These are phyloP conservation scores for Paratilapia polleni DNA, from an alignment of 2,113 vertebrate genomes.

Conservation along the genomic window DNA sequence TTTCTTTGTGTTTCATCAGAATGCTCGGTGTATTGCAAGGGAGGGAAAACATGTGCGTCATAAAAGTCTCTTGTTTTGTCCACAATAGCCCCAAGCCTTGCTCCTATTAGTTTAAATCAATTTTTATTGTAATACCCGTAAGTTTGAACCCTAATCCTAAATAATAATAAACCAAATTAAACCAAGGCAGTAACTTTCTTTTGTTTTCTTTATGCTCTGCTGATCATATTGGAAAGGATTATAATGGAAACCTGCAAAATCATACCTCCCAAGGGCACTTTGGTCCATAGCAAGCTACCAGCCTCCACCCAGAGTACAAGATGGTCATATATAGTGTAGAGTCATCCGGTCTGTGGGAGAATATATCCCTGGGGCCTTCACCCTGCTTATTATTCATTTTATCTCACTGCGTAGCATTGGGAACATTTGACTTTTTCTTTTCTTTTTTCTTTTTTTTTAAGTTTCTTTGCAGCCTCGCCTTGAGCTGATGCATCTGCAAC, in stretches of 20 bases:
- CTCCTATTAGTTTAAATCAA: conserved; percentile 17
- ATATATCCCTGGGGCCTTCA: background rate
- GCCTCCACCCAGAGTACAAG: conserved; percentile 25
- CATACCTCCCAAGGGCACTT: conserved; percentile 58
- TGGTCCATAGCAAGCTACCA: conserved; percentile 58
- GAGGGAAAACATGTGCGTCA: background rate
- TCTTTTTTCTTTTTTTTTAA: background rate
- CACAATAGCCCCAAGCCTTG: conserved; percentile 46
- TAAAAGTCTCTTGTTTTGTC: background rate
- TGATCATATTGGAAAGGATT: conserved; percentile 19
- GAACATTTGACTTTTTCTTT: background rate
- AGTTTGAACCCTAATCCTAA: background rate
- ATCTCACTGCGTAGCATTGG: conserved; percentile 5
- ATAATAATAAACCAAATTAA: background rate
- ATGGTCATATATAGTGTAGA: conserved; percentile 7
- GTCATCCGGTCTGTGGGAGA: conserved; percentile 18
- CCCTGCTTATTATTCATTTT: conserved; percentile 16
- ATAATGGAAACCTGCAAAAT: conserved; percentile 8
- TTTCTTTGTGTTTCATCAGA: background rate
- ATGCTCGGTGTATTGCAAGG: background rate
- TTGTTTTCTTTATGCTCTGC: background rate
- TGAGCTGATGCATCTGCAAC: conserved; percentile 10
- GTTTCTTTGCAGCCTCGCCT: conserved; percentile 6
- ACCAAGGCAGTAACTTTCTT: background rate
- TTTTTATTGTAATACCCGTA: background rate